These are phyloP conservation scores for Pachycephus smyrnensis DNA, from an alignment of 2,888 invertebrate genomes.

Conservation along the genomic window DNA sequence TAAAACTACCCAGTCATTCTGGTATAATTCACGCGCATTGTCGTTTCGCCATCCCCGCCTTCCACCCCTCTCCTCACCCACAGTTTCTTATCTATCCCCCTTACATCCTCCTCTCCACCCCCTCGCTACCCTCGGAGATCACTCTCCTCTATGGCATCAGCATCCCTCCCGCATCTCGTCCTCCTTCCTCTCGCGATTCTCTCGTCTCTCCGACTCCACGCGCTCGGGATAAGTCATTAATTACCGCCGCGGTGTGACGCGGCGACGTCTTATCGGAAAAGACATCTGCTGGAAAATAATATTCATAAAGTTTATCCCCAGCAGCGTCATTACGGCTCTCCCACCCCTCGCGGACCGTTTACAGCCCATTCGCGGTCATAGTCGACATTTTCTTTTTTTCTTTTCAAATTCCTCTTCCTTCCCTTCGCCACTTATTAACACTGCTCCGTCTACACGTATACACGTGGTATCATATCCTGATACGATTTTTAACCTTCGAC, in stretches of 20 bases:
- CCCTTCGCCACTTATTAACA: no score
- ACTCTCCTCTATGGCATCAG: no score
- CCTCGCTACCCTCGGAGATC: not conserved
- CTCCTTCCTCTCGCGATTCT: not conserved
- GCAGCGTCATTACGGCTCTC: constrained; percentile 38
- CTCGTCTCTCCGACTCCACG: constrained; percentile 27
- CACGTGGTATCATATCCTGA: no score
- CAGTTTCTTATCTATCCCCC: constrained; percentile 1
- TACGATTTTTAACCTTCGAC: no score
- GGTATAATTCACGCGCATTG: constrained; percentile 65
- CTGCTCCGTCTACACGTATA: no score
- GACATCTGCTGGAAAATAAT: constrained; percentile 67
- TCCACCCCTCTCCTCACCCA: not conserved
- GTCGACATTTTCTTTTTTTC: not conserved
- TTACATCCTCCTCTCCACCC: not conserved
- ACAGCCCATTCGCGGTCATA: not conserved
- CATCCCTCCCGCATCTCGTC: no score
- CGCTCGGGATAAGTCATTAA: constrained; percentile 58
- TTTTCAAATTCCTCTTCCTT: no score
- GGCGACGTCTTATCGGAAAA: constrained; percentile 63
- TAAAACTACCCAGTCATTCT: constrained; percentile 66
- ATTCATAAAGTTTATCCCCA: constrained; percentile 62
- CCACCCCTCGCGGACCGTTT: not conserved
- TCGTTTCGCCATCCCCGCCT: constrained; percentile 37
- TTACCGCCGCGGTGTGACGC: constrained; percentile 53